Base-by-base conservation (phyloP, 2,888 invertebrate species). In the Leptogaster cylindrica region DNA sequence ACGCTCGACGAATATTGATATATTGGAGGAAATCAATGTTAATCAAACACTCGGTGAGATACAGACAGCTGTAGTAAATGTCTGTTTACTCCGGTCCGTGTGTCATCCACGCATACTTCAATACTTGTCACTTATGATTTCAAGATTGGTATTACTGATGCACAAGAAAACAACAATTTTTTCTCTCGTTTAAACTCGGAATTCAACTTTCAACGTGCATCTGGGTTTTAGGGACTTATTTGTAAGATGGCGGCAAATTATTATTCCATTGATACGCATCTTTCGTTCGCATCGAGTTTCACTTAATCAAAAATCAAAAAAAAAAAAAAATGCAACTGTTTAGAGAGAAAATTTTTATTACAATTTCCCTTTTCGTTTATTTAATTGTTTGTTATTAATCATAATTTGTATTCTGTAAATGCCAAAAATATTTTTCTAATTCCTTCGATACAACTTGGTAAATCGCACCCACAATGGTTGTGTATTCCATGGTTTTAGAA, bases 201-300 rank as follows among this genome's bases (percentile, higher is more conserved):
- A 65, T 65, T 55, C 68, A 51, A 68, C 68, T 68, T 68, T 68
- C 68, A 65, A 48, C 65, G 65, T 39, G 36, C 52, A 68, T 68
- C 68, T 68, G 61, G 68, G 68, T 68, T 68, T 68, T 68, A 65
- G 68, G 68, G 65, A 65, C 68, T 65, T 68, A 61, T 61, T 58
- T 58, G 48, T 68, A 55, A 50, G 41, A 65, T 58, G 65, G 27
- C 44, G 44, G 44, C 27, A 61, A 61, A 61, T 61, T 44, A 61
- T 61, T 28, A 61, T 61, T 44, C 61, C 16, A 44, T 61, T 61
- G 41, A 61, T 44, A 61, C 44, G 61, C 44, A 61, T n/a, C 20
- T 33, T 36, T 20, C 36, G 23, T 55, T 10, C 27, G 23, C n/a
- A 61, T 10, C 44, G 44, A 61, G 28, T 61, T 44, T 61, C 61